These are phyloP conservation scores for Clarias gariepinus DNA, from an alignment of 2,113 vertebrate genomes.

Conservation along the genomic window DNA sequence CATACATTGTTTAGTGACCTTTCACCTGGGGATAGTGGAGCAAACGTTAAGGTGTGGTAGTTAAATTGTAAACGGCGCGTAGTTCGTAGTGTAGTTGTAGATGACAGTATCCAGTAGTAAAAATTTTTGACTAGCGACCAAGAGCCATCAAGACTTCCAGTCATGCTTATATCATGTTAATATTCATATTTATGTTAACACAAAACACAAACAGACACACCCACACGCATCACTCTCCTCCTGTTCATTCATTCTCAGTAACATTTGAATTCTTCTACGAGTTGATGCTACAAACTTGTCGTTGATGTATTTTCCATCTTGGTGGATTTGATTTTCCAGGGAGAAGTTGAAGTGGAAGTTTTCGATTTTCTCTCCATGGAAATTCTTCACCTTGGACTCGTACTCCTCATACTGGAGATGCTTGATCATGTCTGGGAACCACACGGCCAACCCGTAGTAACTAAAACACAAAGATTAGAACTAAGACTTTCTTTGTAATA, in stretches of 20 bases:
- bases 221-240: not conserved
- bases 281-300: conserved; percentile 80
- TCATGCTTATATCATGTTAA: not conserved
- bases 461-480: conserved; percentile 61
- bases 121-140: too few species aligned
- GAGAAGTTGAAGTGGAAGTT: conserved; percentile 92
- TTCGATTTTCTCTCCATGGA: conserved; percentile 79
- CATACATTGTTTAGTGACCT: too few species aligned
- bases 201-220: not conserved
- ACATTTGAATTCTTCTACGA: not conserved
- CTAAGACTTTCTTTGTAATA: not conserved
- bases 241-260: not conserved
- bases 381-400: conserved; percentile 80
- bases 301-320: conserved; percentile 82
- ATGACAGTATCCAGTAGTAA: too few species aligned
- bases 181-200: not conserved
- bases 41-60: too few species aligned
- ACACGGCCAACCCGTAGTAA: conserved; percentile 93
- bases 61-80: too few species aligned
- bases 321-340: conserved; percentile 90
- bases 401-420: conserved; percentile 89
- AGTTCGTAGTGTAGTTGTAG: too few species aligned
- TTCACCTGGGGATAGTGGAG: too few species aligned
- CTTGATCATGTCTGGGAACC: conserved; percentile 98
- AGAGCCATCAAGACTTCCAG: too few species aligned